These are phyloP conservation scores for Beaufortia kweichowensis DNA, from an alignment of 2,113 vertebrate genomes.

Conservation along the genomic window DNA sequence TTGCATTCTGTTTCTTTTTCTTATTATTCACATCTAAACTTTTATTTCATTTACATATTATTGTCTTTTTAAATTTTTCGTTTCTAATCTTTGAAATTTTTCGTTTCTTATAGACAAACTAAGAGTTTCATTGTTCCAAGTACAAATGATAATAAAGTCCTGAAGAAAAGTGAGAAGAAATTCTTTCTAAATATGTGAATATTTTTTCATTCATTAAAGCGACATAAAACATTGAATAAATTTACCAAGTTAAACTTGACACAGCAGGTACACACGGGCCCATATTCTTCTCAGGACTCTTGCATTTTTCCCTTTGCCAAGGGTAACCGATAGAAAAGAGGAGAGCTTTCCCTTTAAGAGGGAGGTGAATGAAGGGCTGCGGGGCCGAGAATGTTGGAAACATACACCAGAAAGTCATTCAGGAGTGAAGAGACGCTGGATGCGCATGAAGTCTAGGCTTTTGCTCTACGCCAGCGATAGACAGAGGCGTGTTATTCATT, in stretches of 20 bases:
- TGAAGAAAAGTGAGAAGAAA: too few relatives aligned
- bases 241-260: background rate
- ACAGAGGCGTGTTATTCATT: constrained; percentile 37
- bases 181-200: background rate
- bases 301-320: background rate
- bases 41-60: too few relatives aligned
- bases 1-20: too few relatives aligned
- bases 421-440: constrained; percentile 50
- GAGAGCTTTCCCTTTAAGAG: constrained; percentile 79
- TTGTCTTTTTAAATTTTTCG: too few relatives aligned
- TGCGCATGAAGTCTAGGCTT: constrained; percentile 40
- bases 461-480: constrained; percentile 44
- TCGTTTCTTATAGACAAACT: too few relatives aligned
- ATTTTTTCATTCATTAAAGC: background rate
- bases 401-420: constrained; percentile 67
- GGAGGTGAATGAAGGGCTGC: constrained; percentile 69
- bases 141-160: too few relatives aligned
- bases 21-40: too few relatives aligned
- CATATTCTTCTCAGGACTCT: background rate
- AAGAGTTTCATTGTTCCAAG: too few relatives aligned
- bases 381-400: constrained; percentile 65
- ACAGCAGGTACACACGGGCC: background rate
- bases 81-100: too few relatives aligned
- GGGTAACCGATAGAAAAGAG: constrained; percentile 19
- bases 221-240: background rate